Evolutionary conservation across 1,140 invertebrate species (phyloP), one percentile per base, ranked within the genome.

Genomic region (Aricia agestis): DNA sequence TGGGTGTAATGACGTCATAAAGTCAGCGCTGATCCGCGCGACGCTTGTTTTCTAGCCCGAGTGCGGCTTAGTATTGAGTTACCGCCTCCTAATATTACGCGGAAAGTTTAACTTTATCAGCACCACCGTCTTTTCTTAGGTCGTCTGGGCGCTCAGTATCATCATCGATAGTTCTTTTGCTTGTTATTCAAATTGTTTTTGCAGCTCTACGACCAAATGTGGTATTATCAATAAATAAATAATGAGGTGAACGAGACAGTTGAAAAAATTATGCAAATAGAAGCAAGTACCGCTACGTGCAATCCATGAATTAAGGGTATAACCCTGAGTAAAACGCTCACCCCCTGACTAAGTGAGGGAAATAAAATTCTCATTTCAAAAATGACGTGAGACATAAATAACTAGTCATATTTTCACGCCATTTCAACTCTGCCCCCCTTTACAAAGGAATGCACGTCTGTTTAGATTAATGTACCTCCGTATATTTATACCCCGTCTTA

Each of bases 401-500:
- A 88, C 82, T 75, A 82, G 80, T 87, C 83, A 89, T 90, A 89
- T 89, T 90, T 90, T 87, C 86, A 88, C 85, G 88, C 88, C 86
- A 87, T 88, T 88, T 86, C 86, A 87, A 85, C 86, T 90, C 80
- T 85, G 82, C 80, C 82, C 83, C 78, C 81, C 82, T 63, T 63
- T 63, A 82, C 86, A 86, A 87, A 86, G 80, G 81, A 84, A 83
- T 84, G 80, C 81, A 81, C 86, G 88, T 90, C 86, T 86, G 81
- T 80, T 82, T 82, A 83, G 86, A 90, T 89, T 90, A 90, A 90
- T 90, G 86, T 87, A 84, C 82, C 82, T 85, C 84, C 87, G 89
- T 87, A 90, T 84, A 88, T 89, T 86, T 87, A 89, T 88, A 87
- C 83, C 81, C 77, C 77, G 78, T 82, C 86, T 78, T 79, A 69